Evolutionary conservation across 2,888 invertebrate species (phyloP), one percentile per base, ranked within the genome.

Genomic region (Hedya salicella): DNA sequence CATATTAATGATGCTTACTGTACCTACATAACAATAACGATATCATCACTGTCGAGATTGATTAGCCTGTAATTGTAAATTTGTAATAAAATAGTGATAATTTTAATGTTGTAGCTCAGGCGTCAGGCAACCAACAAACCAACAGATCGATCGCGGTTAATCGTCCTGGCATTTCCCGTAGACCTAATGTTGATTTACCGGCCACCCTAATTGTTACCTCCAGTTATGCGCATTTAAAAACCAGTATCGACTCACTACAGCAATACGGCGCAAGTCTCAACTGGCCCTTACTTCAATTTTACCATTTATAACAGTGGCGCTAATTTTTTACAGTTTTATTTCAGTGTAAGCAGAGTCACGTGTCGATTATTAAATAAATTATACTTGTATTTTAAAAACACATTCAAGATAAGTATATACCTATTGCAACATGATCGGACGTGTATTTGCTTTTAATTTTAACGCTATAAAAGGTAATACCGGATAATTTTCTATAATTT

Each of bases 131-230:
- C 19, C 14, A 14, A 52, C 48, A 54, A 42, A 73, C 73, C 70
- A 75, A 70, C 69, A 72, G 76, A 77, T 82, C 81, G 81, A 83
- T 80, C 71, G 73, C n/a, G 17, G 17, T 71, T 81, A 83, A 83
- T 84, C 77, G 78, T 76, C 69, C 71, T 78, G 78, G 79, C 74
- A 81, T 83, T 85, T 80, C 77, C 81, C 79, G 73, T 76, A 44
- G 57, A 57, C 66, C 68, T 62, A 67, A 69, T 72, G 73, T 79
- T 80, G 80, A 81, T 83, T 81, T 79, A 79, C 76, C 69, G 68
- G 69, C 68, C 48, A 63, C 63, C 69, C 68, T 83, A 83, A 83
- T 83, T 80, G 79, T 70, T 71, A 70, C 70, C 69, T 68, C 66
- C 65, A 65, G 46, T 44, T 53, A 60, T 53, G 60, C 30, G 48